These are phyloP conservation scores for Caenorhabditis sp. DNA, from an alignment of 2,888 invertebrate genomes.

Conservation along the genomic window DNA sequence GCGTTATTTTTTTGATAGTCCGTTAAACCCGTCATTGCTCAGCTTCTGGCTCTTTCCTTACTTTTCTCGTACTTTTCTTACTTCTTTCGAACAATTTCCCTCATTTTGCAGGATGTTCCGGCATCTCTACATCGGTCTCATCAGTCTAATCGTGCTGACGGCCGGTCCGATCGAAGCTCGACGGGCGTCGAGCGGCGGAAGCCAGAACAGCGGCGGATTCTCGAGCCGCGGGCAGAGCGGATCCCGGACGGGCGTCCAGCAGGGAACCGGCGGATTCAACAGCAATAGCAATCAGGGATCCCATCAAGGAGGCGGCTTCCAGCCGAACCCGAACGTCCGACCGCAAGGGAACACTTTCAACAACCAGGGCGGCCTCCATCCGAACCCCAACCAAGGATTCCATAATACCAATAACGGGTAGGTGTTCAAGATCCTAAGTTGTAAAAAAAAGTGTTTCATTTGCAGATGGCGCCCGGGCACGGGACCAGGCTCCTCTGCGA, in stretches of 20 bases:
- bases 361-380: slow-evolving; percentile 43
- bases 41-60: neutral
- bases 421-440: too few species aligned
- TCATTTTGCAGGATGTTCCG: slow-evolving; percentile 38
- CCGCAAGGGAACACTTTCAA: too few species aligned
- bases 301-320: slow-evolving; percentile 27
- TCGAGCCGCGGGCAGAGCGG: slow-evolving; percentile 25
- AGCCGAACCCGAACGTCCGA: slow-evolving; percentile 8
- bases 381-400: slow-evolving; percentile 22
- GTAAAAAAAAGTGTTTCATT: neutral
- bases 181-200: slow-evolving; percentile 21
- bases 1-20: too few species aligned
- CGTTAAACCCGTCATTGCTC: neutral
- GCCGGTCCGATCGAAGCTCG: slow-evolving; percentile 48
- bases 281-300: too few species aligned
- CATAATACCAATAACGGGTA: slow-evolving; percentile 17
- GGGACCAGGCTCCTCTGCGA: slow-evolving; percentile 52
- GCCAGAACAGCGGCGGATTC: slow-evolving; percentile 11
- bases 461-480: slow-evolving; percentile 51
- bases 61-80: neutral
- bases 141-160: slow-evolving; percentile 25
- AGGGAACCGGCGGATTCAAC: slow-evolving; percentile 17
- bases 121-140: slow-evolving; percentile 15
- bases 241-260: slow-evolving; percentile 13
- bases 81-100: neutral